Base-by-base conservation (phyloP, 2,888 invertebrate species). In the Tanytarsus gracilentus region DNA sequence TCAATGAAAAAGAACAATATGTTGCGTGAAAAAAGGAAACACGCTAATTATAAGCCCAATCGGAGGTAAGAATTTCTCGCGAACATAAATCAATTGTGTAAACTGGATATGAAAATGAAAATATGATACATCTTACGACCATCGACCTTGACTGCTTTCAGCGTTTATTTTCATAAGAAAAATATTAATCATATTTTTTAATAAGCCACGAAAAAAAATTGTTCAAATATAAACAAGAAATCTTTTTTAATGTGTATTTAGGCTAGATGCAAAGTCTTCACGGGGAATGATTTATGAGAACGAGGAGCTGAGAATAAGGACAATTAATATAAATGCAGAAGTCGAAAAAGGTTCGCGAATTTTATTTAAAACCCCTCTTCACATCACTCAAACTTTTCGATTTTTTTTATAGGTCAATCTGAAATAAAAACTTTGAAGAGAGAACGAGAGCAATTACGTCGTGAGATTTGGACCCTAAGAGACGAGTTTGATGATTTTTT, bases 251-350 rank as follows among this genome's bases (percentile, higher is more conserved):
- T n/a, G 23, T 27, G 25, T 27, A 8, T 68, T 33, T 72, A 86
- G 85, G 76, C 84, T 92, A 78, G 92, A 93, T 77, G 82, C 90
- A 69, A 89, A 89, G 75, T 90, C 91, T 60, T 90, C 91, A 64
- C 84, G 92, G 71, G 92, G 92, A 65, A 92, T 92, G 90, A 84
- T 92, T 67, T 92, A 88, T 78, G 93, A 93, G 77, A 93, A 93
- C 79, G 93, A 93, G 71, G 93, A 92, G 73, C 78, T 93, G 58
- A 78, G 93, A 65, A 76, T 92, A 70, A 82, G 91, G 68, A 92
- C 92, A 30, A 91, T 92, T 71, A 89, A 91, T 69, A 92, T 92
- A 70, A 92, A 91, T 72, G 92, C 91, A 61, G 92, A 92, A 78
- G 89, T 93, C 53, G 93, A 93, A 75, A 80, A 88, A 81, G 90